These are phyloP conservation scores for Colletes collaris DNA, from an alignment of 2,888 invertebrate species.

Conservation along the genomic window DNA sequence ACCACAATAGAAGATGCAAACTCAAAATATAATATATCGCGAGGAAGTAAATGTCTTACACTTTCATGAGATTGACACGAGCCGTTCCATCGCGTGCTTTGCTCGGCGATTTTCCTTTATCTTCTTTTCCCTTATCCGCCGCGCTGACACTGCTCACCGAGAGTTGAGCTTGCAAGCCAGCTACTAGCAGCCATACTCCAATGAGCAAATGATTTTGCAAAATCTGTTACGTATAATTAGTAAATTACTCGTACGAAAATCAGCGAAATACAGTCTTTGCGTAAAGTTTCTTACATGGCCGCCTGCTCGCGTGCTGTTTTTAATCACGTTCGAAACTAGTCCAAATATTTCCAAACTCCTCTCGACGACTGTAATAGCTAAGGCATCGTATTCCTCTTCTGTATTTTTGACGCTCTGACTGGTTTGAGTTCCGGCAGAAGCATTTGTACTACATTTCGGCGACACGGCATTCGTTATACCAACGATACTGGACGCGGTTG, in stretches of 20 bases:
- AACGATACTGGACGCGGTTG: slow-evolving; percentile 86
- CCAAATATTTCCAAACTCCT: slow-evolving; percentile 94
- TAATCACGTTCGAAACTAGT: slow-evolving; percentile 91
- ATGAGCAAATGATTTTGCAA: slow-evolving; percentile 95
- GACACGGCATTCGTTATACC: slow-evolving; percentile 85
- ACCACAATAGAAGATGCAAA: too few relatives aligned
- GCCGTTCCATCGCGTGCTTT: slow-evolving; percentile 85
- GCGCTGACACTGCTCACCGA: slow-evolving; percentile 86
- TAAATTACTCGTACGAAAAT: slow-evolving; percentile 86
- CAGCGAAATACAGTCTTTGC: not conserved
- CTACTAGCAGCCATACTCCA: slow-evolving; percentile 94
- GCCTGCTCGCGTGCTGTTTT: slow-evolving; percentile 93
- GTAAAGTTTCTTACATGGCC: slow-evolving; percentile 88
- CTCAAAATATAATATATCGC: too few relatives aligned
- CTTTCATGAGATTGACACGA: slow-evolving; percentile 88
- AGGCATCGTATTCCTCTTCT: slow-evolving; percentile 92
- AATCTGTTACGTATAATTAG: slow-evolving; percentile 84
- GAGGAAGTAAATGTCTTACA: slow-evolving; percentile 80
- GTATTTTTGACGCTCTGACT: slow-evolving; percentile 76
- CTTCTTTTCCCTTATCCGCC: slow-evolving; percentile 84
- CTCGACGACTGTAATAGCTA: slow-evolving; percentile 93
- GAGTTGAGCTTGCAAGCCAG: slow-evolving; percentile 93
- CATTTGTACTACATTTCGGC: slow-evolving; percentile 84
- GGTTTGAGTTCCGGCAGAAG: slow-evolving; percentile 67
- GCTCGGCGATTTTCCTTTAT: slow-evolving; percentile 86